A percentile compares a stretch with the other conserved stretches of the same genome.
phyloP scores from a whole-genome alignment of 2,113 vertebrate species.

The Leptocoma aspasia region DNA sequence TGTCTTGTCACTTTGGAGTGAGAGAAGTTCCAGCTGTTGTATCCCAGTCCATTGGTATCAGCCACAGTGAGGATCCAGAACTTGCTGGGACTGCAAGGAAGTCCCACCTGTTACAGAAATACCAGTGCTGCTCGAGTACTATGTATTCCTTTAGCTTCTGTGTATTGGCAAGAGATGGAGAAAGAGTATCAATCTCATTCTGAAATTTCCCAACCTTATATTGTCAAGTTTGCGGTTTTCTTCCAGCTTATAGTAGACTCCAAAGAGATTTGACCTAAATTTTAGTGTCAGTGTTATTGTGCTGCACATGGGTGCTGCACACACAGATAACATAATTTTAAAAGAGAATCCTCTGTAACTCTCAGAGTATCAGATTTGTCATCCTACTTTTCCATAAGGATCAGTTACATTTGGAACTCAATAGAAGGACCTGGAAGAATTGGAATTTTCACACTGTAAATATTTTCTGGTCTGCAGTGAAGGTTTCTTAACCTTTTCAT shows the following conservation, averaged over 20 bases:
- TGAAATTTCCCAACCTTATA: neutral
- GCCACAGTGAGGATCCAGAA: neutral
- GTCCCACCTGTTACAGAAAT: neutral
- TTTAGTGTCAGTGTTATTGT: neutral
- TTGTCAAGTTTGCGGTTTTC: neutral
- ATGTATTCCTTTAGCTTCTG: neutral
- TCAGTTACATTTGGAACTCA: neutral
- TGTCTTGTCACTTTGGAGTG: neutral
- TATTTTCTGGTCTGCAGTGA: neutral
- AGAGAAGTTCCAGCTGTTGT: neutral
- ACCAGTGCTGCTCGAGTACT: neutral
- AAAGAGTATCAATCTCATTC: neutral
- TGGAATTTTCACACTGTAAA: neutral
- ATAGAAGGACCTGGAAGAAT: neutral
- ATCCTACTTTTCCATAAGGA: neutral
- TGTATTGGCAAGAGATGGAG: neutral
- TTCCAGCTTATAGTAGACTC: neutral
- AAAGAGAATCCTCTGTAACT: neutral
- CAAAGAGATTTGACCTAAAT: neutral
- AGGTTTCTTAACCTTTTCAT: neutral
- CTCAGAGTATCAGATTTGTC: neutral
- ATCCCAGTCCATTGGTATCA: neutral
- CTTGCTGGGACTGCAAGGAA: neutral
- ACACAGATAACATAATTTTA: neutral
- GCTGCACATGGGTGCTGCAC: neutral